These are phyloP conservation scores for Anthonomus grandis DNA, from an alignment of 1,140 invertebrate species.

Conservation along the genomic window DNA sequence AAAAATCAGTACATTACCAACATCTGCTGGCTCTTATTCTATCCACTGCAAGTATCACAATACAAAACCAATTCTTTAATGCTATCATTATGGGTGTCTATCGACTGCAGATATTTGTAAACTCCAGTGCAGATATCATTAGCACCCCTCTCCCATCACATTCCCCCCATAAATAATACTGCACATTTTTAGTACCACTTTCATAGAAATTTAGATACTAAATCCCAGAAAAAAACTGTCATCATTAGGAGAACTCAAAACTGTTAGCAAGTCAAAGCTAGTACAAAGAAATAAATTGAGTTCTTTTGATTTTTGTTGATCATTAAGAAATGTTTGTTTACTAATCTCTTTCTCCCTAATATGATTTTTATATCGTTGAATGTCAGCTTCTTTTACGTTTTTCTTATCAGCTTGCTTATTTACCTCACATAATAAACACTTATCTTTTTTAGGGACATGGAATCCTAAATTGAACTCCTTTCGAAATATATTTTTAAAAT, in stretches of 20 bases:
- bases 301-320: not conserved
- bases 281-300: not conserved
- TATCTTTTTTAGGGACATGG: conserved; percentile 20
- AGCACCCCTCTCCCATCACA: not conserved
- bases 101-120: not conserved
- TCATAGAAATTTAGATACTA: not conserved
- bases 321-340: not conserved
- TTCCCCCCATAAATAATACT: not conserved
- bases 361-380: not conserved
- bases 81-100: not conserved
- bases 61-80: not conserved
- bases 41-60: not conserved
- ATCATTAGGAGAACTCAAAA: not conserved
- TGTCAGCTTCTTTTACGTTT: not conserved
- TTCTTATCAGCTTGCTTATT: conserved; percentile 2
- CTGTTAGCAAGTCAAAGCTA: not conserved
- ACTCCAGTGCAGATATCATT: not conserved
- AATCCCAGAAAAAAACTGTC: not conserved
- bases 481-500: conserved; percentile 11
- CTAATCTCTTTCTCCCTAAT: not conserved
- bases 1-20: too few relatives aligned
- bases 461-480: conserved; percentile 21
- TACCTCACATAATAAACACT: conserved; percentile 8
- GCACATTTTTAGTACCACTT: not conserved
- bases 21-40: not conserved